These are phyloP conservation scores for Ictalurus furcatus DNA, from an alignment of 2,113 vertebrate species.

Conservation along the genomic window DNA sequence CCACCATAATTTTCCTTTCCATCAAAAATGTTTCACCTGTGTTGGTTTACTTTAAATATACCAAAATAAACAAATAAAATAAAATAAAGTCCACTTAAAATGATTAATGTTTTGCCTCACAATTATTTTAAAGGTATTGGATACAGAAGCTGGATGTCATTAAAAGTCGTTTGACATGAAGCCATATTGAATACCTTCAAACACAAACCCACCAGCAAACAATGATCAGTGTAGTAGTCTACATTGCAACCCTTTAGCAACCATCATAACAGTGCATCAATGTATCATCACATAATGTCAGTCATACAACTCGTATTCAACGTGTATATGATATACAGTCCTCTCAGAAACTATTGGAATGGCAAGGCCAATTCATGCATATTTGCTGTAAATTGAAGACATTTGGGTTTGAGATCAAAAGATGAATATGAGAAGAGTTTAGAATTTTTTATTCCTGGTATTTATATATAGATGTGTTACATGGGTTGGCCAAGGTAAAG, in stretches of 20 bases:
- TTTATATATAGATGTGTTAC: too few species aligned
- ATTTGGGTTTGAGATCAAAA: too few species aligned
- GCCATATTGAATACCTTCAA: background rate
- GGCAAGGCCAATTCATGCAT: too few species aligned
- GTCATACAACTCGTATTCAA: background rate
- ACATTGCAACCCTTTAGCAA: background rate
- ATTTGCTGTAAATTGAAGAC: too few species aligned
- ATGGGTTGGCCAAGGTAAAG: too few species aligned
- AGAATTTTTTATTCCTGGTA: too few species aligned
- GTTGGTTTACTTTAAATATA: background rate
- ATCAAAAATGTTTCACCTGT: background rate
- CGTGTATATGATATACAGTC: background rate
- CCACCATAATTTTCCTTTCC: background rate
- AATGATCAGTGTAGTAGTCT: background rate
- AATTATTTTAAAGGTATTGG: background rate
- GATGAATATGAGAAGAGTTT: too few species aligned
- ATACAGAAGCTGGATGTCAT: background rate
- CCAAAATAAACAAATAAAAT: background rate
- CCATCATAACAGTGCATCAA: background rate
- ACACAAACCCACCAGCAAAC: background rate
- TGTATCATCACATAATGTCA: background rate
- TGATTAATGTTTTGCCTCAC: background rate
- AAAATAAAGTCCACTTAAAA: background rate
- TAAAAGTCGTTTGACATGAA: background rate
- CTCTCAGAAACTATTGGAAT: too few species aligned